Evolutionary conservation across 2,113 vertebrate species (phyloP).

Genomic region (Tenrec ecaudatus): DNA sequence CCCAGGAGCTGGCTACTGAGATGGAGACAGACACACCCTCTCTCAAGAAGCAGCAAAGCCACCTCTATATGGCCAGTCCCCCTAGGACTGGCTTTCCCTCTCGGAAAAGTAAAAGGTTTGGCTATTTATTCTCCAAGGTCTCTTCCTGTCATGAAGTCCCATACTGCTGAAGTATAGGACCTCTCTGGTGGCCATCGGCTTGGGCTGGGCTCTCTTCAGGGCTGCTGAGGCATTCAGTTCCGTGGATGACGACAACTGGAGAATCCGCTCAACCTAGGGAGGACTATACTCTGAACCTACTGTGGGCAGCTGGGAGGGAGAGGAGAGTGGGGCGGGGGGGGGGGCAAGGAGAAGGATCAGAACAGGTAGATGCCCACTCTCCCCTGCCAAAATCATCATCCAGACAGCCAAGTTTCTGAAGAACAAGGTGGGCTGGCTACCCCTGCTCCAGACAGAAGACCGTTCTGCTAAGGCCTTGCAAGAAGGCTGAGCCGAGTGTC

Average conservation of each 20-base stretch:
- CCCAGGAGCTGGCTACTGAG: not conserved
- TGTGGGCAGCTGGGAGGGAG: not conserved
- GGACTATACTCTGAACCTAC: not conserved
- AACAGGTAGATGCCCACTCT: not conserved
- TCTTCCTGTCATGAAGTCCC: not conserved
- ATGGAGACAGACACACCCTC: not conserved
- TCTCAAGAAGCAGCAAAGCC: no score
- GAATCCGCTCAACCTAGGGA: not conserved
- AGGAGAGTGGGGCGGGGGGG: no score
- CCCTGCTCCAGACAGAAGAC: not conserved
- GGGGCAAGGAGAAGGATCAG: accelerated
- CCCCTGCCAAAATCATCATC: not conserved
- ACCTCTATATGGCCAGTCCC: not conserved
- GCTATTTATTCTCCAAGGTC: not conserved
- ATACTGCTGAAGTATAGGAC: not conserved
- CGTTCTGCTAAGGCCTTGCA: not conserved
- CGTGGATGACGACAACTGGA: not conserved
- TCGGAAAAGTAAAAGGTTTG: not conserved
- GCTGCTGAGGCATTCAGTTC: not conserved
- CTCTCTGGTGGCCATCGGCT: not conserved
- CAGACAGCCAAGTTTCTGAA: not conserved
- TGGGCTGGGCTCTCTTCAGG: not conserved
- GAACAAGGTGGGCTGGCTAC: not conserved
- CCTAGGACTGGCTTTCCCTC: not conserved
- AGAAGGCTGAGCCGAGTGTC: not conserved